Percentiles rank a stretch among this genome's conserved stretches.
These are phyloP conservation scores for Cynaeus angustus DNA, from an alignment of 2,888 invertebrate genomes.

Conservation along the genomic window DNA sequence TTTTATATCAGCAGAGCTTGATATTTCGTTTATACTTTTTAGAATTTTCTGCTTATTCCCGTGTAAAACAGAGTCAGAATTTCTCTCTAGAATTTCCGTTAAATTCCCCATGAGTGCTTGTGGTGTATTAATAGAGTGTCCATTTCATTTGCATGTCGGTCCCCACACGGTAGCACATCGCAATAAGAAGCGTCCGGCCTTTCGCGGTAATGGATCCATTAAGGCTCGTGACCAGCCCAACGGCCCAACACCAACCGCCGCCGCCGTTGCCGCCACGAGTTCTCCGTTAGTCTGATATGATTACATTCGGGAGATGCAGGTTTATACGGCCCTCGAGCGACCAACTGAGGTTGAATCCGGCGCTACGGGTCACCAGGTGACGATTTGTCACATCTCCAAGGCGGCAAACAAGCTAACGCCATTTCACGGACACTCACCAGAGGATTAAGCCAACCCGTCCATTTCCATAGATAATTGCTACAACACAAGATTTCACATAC, in stretches of 20 bases:
- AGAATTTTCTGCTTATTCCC: no score
- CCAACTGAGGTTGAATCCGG: slow-evolving; percentile 67
- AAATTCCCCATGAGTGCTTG: not conserved
- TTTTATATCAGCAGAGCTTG: no score
- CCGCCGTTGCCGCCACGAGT: slow-evolving; percentile 20
- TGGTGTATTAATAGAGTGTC: slow-evolving; percentile 64
- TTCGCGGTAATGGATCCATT: slow-evolving; percentile 68
- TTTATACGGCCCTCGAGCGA: slow-evolving; percentile 69
- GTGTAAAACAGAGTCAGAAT: no score
- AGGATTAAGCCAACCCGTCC: slow-evolving; percentile 58
- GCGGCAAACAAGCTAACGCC: slow-evolving; percentile 71
- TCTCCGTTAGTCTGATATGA: slow-evolving; percentile 65
- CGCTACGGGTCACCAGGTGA: slow-evolving; percentile 72
- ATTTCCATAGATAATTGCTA: slow-evolving; percentile 60
- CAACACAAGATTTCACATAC: slow-evolving; percentile 54
- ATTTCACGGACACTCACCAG: slow-evolving; percentile 68
- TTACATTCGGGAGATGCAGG: slow-evolving; percentile 66
- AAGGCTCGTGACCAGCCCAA: slow-evolving; percentile 61
- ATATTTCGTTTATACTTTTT: no score
- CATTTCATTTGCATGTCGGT: slow-evolving; percentile 66
- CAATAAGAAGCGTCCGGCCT: slow-evolving; percentile 62
- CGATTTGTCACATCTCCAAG: slow-evolving; percentile 72
- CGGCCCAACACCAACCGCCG: slow-evolving; percentile 4
- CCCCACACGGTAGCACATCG: slow-evolving; percentile 62
- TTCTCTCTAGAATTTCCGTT: not conserved